phyloP scores from a whole-genome alignment of 1,140 invertebrate species.

The Nasonia giraulti region DNA sequence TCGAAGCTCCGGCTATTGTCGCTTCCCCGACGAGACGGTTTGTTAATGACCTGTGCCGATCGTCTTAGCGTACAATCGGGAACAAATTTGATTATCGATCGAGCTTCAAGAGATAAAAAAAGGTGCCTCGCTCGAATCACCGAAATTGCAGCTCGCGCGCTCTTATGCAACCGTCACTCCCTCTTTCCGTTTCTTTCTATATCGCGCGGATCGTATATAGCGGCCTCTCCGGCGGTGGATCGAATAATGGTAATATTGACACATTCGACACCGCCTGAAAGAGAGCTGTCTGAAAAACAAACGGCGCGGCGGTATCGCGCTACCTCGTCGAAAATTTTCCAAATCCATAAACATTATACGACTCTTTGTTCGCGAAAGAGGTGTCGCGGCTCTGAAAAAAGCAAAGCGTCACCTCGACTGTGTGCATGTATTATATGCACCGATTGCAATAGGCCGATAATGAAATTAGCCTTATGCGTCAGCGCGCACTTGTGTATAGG shows the following conservation, averaged over 20 bases:
- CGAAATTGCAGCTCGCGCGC: constrained; percentile 13
- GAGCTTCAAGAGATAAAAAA: not conserved
- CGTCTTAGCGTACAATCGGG: too few relatives aligned
- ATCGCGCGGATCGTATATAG: not conserved
- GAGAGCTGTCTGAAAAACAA: not conserved
- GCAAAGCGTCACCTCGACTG: not conserved
- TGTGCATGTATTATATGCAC: not conserved
- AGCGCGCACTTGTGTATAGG: constrained; percentile 1
- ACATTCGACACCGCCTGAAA: too few relatives aligned
- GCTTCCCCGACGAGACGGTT: not conserved
- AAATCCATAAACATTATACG: constrained; percentile 1
- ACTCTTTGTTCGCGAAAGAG: not conserved
- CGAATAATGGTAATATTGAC: too few relatives aligned
- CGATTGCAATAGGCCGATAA: constrained; percentile 7
- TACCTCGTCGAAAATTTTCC: constrained; percentile 5
- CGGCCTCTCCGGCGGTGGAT: too few relatives aligned
- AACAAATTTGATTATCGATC: too few relatives aligned
- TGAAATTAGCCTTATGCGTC: constrained; percentile 22
- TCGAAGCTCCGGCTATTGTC: not conserved
- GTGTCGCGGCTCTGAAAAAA: not conserved
- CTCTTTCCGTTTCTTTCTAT: not conserved
- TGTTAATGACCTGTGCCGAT: too few relatives aligned
- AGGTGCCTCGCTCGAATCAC: not conserved
- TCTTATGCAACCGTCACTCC: constrained; percentile 25
- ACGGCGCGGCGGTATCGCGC: not conserved